Conservation (phyloP, 2,888 invertebrate species). For the Flexamia atlantica region DNA sequence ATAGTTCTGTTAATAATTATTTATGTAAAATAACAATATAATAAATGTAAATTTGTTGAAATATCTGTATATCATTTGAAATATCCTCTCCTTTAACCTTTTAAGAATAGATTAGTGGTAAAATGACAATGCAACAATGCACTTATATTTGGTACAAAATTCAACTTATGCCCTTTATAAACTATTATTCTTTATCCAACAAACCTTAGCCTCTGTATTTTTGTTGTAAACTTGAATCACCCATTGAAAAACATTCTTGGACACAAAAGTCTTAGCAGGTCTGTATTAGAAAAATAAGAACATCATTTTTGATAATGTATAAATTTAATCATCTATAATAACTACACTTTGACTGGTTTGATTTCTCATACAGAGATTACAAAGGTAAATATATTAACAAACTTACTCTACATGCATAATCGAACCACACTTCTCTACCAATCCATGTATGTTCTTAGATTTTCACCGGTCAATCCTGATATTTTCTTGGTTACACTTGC, state of each 20-base stretch:
- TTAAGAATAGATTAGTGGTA: too few relatives aligned
- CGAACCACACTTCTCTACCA: not conserved
- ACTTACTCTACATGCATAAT: constrained; percentile 16
- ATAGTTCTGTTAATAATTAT: constrained; percentile 25
- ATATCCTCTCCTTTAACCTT: too few relatives aligned
- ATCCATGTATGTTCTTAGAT: constrained; percentile 3
- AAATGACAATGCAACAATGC: too few relatives aligned
- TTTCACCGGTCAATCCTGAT: not conserved
- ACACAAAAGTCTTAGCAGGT: too few relatives aligned
- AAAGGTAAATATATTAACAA: constrained; percentile 33
- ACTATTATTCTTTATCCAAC: too few relatives aligned
- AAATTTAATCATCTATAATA: constrained; percentile 40
- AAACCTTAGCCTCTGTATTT: too few relatives aligned
- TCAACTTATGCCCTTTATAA: too few relatives aligned
- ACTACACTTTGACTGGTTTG: constrained; percentile 50
- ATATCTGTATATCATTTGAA: not conserved
- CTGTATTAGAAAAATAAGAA: not conserved
- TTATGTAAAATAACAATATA: constrained; percentile 18
- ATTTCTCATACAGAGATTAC: constrained; percentile 50
- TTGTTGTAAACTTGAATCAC: too few relatives aligned
- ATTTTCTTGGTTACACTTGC: not conserved
- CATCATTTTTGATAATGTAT: constrained; percentile 11
- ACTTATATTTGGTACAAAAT: too few relatives aligned
- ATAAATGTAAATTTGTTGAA: constrained; percentile 36
- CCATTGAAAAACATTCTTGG: too few relatives aligned